Evolutionary conservation across 1,140 invertebrate species (phyloP), one percentile per base, ranked within the genome.

Genomic region (Leptestheria dahalacensis): DNA sequence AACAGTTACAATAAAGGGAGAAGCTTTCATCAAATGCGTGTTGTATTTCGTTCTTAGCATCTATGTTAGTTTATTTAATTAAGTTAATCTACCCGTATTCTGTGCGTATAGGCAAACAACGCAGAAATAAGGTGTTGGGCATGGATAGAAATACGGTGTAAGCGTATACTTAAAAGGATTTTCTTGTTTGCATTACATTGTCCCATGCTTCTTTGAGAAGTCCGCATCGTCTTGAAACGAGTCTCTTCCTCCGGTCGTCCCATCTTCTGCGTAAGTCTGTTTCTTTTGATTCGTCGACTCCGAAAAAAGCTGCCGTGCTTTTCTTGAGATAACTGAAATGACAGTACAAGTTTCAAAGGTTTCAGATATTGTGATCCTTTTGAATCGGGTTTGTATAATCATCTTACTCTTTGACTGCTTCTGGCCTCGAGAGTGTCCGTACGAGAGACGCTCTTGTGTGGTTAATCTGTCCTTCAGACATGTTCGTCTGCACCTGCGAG

Each of bases 281-380:
- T 70, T 86, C 83, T 53, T 80, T 80, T 65, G 83, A 79, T 64
- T 83, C 80, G 65, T 85, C 79, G 29, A 88, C 81, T 6, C 85
- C 85, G 68, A 88, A 87, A 69, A 88, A 88, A 57, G 79, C 81
- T 15, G 83, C 82, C 18, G 84, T 85, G 69, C 85, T 84, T 61
- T 79, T 75, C 67, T 80, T 84, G 60, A 87, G 79, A 69, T 84
- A 86, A 51, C 73, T 74, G 63, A 28, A 66, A 64, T 56, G 55
- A 53, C n/a, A n/a, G n/a, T n/a, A n/a, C n/a, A n/a, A n/a, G n/a
- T n/a, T n/a, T n/a, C n/a, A n/a, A n/a, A n/a, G n/a, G n/a, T n/a
- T n/a, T n/a, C n/a, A n/a, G n/a, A n/a, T n/a, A n/a, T n/a, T n/a
- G n/a, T n/a, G n/a, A n/a, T n/a, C n/a, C n/a, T n/a, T n/a, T n/a